These are phyloP conservation scores for Andricus curvator DNA, from an alignment of 2,888 invertebrate species.

Conservation along the genomic window DNA sequence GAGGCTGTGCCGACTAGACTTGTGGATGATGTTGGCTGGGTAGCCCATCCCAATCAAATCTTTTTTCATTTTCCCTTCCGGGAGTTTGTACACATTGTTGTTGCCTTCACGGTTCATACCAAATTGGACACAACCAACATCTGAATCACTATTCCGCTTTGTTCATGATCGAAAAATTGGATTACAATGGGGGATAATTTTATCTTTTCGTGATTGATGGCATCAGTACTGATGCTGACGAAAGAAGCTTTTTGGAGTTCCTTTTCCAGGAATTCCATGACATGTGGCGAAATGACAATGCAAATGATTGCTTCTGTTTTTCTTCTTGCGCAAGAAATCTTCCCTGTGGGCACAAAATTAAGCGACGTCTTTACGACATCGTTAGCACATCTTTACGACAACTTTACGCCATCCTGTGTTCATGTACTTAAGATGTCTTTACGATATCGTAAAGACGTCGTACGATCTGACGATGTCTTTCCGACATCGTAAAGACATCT, in stretches of 20 bases:
- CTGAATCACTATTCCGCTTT: conserved; percentile 59
- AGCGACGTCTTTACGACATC: too few species aligned
- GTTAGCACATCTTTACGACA: too few species aligned
- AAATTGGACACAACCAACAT: conserved; percentile 54
- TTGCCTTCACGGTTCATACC: conserved; percentile 48
- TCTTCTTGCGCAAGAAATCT: too few species aligned
- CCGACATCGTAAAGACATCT: too few species aligned
- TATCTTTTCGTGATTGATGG: conserved; percentile 7
- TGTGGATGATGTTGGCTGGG: conserved; percentile 61
- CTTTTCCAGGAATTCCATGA: neutral
- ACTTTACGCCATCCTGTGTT: too few species aligned
- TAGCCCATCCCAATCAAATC: conserved; percentile 61
- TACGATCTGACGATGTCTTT: too few species aligned
- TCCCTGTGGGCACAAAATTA: too few species aligned
- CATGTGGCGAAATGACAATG: neutral
- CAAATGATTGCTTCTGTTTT: too few species aligned
- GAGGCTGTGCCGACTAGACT: conserved; percentile 56
- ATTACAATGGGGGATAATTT: neutral
- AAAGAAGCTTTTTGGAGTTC: neutral
- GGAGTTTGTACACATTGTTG: conserved; percentile 58
- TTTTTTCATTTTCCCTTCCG: conserved; percentile 55
- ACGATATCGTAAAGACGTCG: too few species aligned
- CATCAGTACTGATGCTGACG: neutral
- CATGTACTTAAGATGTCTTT: too few species aligned
- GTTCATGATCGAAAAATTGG: conserved; percentile 55